Percentiles rank a stretch among this genome's conserved stretches.
phyloP scores from a whole-genome alignment of 37 sponge, comb jelly and placozoan species.

The Aplysina aerophoba region DNA sequence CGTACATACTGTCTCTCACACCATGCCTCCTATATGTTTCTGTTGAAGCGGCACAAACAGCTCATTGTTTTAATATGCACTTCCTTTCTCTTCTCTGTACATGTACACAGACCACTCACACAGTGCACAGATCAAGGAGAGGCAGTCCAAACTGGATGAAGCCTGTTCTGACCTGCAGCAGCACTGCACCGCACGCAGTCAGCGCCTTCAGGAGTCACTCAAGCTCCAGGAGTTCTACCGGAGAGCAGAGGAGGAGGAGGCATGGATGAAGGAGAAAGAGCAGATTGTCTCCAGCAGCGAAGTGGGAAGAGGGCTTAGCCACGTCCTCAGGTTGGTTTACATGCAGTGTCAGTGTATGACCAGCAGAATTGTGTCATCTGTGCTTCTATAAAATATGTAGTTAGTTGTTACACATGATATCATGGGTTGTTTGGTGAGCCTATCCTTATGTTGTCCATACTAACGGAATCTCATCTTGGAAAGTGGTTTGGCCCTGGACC shows the following conservation, averaged over 20 bases:
- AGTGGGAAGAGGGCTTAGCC: conserved; percentile 74
- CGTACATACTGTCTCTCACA: conserved; percentile 6
- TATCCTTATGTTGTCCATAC: too few species aligned
- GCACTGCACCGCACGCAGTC: conserved; percentile 31
- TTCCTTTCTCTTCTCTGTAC: background rate
- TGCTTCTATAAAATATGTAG: too few species aligned
- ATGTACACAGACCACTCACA: conserved; percentile 67
- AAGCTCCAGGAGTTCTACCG: conserved; percentile 89
- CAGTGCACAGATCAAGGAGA: conserved; percentile 52
- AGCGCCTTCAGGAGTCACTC: conserved; percentile 68
- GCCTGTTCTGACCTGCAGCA: conserved; percentile 50
- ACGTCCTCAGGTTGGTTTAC: conserved; percentile 58
- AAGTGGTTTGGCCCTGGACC: too few species aligned
- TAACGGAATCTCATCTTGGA: too few species aligned
- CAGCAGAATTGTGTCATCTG: too few species aligned
- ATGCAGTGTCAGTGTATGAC: too few species aligned
- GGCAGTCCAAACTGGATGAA: conserved; percentile 55
- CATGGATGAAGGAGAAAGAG: conserved; percentile 94
- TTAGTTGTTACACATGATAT: too few species aligned
- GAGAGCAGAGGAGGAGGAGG: conserved; percentile 91
- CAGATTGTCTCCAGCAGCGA: conserved; percentile 69
- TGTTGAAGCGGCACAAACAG: too few species aligned
- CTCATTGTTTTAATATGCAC: too few species aligned
- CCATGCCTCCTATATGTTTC: background rate
- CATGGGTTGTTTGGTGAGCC: too few species aligned